Percentiles rank a stretch among this genome's conserved stretches.
Conservation (phyloP, 2,888 invertebrate species). For the Psococerastis gibbosa region DNA sequence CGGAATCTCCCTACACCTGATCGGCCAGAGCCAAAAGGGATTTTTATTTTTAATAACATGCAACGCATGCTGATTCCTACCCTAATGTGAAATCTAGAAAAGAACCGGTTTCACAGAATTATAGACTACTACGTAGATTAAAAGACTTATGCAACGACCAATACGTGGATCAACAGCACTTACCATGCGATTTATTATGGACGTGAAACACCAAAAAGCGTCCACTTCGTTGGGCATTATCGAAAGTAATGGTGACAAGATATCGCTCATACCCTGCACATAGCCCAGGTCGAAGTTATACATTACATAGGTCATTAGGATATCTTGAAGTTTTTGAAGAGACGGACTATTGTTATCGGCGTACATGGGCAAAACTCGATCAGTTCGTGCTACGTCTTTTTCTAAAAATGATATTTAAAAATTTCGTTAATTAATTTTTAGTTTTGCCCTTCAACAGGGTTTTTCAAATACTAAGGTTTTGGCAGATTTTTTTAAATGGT, state of each 20-base stretch:
- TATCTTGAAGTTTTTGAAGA: constrained; percentile 63
- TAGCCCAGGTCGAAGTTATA: constrained; percentile 96
- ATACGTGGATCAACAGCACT: constrained; percentile 23
- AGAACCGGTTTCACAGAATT: no score
- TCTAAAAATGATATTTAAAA: constrained; percentile 32
- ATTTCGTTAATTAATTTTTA: background rate
- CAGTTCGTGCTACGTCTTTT: constrained; percentile 94
- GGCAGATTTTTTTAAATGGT: no score
- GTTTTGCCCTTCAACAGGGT: background rate
- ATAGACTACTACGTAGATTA: no score
- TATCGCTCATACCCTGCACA: constrained; percentile 95
- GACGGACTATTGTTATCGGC: constrained; percentile 89
- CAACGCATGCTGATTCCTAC: no score
- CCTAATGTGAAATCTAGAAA: no score
- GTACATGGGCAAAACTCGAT: constrained; percentile 75
- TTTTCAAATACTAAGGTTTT: no score
- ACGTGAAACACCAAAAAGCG: constrained; percentile 97
- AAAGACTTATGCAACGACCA: constrained; percentile 1
- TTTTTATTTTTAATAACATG: no score
- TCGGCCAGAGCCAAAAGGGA: no score
- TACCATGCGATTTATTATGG: constrained; percentile 91
- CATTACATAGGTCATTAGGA: constrained; percentile 97
- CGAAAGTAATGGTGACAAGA: constrained; percentile 78
- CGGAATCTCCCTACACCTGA: no score
- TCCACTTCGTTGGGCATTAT: constrained; percentile 86